phyloP scores from a whole-genome alignment of 53 echinoderm and acorn worm genomes.

The Paelopatides confundens region DNA sequence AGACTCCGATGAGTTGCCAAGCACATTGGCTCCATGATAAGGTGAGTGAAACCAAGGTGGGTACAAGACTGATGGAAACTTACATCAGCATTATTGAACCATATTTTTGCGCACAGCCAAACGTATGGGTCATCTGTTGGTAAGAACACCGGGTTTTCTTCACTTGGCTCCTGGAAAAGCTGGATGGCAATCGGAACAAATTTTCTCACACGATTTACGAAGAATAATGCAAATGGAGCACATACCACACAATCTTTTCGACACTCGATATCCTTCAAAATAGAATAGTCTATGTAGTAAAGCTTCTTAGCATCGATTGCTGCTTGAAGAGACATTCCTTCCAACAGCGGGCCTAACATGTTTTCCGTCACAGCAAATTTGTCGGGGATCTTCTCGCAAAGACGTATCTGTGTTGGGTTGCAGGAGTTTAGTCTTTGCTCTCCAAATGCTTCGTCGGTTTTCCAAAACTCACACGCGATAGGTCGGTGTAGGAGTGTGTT shows the following conservation, averaged over 20 bases:
- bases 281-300: constrained; percentile 78
- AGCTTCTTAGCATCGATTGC: constrained; percentile 77
- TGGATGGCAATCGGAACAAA: constrained; percentile 87
- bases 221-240: constrained; percentile 80
- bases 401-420: constrained; percentile 67
- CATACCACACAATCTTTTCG: constrained; percentile 55
- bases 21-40: constrained; percentile 66
- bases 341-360: constrained; percentile 70
- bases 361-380: constrained; percentile 76
- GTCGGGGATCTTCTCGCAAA: constrained; percentile 63
- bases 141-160: constrained; percentile 84
- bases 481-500: neutral
- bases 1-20: constrained; percentile 74
- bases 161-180: constrained; percentile 72
- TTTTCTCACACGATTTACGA: constrained; percentile 68
- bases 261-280: constrained; percentile 62
- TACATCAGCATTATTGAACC: constrained; percentile 80
- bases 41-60: constrained; percentile 84
- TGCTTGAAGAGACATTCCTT: constrained; percentile 79
- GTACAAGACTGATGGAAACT: constrained; percentile 72
- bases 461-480: constrained; percentile 34
- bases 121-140: constrained; percentile 81
- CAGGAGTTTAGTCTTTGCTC: constrained; percentile 64
- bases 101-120: constrained; percentile 90
- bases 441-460: constrained; percentile 70